These are phyloP conservation scores for Thysanoteuthis rhombus DNA, from an alignment of 2,888 invertebrate species.

Conservation along the genomic window DNA sequence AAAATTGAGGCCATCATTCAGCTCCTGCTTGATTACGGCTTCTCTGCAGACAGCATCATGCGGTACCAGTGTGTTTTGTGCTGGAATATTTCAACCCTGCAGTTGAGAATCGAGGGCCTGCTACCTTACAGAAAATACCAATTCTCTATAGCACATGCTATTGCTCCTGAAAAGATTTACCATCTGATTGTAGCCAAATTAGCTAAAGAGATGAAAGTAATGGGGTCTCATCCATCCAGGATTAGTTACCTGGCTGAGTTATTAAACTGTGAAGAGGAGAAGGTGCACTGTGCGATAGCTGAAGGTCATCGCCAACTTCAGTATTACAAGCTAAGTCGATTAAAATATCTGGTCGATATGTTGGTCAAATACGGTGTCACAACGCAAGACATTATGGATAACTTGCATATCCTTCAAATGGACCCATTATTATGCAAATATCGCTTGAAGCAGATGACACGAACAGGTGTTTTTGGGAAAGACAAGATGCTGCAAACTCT, in stretches of 20 bases:
- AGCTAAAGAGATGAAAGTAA: not conserved
- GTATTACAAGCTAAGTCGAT: not conserved
- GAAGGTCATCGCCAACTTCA: not conserved
- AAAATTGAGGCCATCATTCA: not conserved
- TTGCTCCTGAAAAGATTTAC: not conserved
- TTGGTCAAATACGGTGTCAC: not conserved
- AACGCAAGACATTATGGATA: not conserved
- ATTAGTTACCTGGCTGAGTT: not conserved
- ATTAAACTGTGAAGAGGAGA: not conserved
- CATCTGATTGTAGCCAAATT: not conserved
- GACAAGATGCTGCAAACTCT: not conserved
- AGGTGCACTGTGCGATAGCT: not conserved
- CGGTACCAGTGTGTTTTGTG: not conserved
- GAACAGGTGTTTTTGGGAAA: not conserved
- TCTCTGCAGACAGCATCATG: not conserved
- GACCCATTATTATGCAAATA: not conserved
- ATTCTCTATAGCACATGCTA: not conserved
- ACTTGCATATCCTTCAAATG: not conserved
- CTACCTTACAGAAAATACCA: not conserved
- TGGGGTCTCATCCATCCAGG: constrained; percentile 1
- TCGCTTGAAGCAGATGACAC: not conserved
- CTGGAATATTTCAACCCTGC: not conserved
- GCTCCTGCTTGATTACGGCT: not conserved
- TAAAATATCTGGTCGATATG: not conserved
- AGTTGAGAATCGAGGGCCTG: not conserved